These are phyloP conservation scores for Sarcophaga rosellei DNA, from an alignment of 2,888 invertebrate genomes.

Conservation along the genomic window DNA sequence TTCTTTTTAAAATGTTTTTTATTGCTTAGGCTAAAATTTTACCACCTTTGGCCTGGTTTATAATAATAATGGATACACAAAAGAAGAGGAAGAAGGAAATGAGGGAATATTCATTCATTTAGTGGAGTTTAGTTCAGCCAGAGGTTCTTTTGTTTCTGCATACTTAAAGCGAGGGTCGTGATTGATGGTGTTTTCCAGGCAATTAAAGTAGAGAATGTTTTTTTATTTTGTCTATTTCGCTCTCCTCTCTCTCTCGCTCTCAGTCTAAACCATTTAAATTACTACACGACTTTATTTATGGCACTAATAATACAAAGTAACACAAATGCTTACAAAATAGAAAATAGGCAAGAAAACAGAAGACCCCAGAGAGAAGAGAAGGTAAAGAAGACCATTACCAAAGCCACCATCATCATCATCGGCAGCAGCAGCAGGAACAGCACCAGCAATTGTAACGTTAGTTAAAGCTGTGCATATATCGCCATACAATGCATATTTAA, in stretches of 20 bases:
- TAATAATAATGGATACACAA: slow-evolving; percentile 33
- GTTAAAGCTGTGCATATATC: neutral
- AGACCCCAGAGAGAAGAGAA: neutral
- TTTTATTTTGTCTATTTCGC: neutral
- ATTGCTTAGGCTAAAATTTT: slow-evolving; percentile 14
- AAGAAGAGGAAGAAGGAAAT: slow-evolving; percentile 9
- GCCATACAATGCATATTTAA: slow-evolving; percentile 35
- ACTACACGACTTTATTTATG: slow-evolving; percentile 59
- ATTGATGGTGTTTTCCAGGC: slow-evolving; percentile 75
- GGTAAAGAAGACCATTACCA: slow-evolving; percentile 26
- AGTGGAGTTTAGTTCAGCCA: slow-evolving; percentile 45
- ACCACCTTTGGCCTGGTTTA: slow-evolving; percentile 33
- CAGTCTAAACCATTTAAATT: slow-evolving; percentile 29
- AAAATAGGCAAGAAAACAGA: neutral
- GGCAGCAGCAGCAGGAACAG: neutral
- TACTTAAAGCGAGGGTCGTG: slow-evolving; percentile 67
- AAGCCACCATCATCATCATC: slow-evolving; percentile 19
- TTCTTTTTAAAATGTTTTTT: neutral
- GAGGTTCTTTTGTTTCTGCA: slow-evolving; percentile 29
- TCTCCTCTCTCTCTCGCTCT: neutral
- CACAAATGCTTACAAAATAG: slow-evolving; percentile 15
- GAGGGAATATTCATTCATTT: neutral
- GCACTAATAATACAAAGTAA: slow-evolving; percentile 31
- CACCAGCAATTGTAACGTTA: too few species aligned
- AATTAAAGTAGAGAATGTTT: slow-evolving; percentile 52